A percentile compares a stretch with the other conserved stretches of the same genome.
Evolutionary conservation across 1,140 invertebrate species (phyloP).

Genomic region (Spodoptera frugiperda): DNA sequence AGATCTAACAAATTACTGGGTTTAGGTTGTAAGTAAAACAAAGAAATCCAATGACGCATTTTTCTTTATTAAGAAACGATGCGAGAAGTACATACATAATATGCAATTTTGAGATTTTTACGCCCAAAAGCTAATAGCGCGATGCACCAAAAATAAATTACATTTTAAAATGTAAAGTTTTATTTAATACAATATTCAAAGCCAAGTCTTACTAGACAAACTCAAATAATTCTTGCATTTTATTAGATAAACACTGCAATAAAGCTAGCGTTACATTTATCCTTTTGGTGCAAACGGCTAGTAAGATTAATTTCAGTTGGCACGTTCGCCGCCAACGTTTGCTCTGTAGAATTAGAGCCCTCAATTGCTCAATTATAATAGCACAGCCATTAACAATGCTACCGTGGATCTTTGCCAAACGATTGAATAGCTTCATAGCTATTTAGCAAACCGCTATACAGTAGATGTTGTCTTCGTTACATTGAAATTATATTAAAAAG

Average conservation of each 20-base stretch:
- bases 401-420: slow-evolving; percentile 65
- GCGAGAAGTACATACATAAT: slow-evolving; percentile 61
- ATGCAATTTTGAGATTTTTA: slow-evolving; percentile 69
- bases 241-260: slow-evolving; percentile 10
- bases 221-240: slow-evolving; percentile 5
- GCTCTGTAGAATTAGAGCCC: slow-evolving; percentile 59
- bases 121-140: slow-evolving; percentile 53
- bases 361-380: slow-evolving; percentile 64
- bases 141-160: slow-evolving; percentile 54
- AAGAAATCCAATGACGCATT: slow-evolving; percentile 55
- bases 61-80: slow-evolving; percentile 77
- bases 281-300: slow-evolving; percentile 52
- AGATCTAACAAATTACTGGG: no score
- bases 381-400: slow-evolving; percentile 77
- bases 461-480: slow-evolving; percentile 44
- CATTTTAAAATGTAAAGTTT: slow-evolving; percentile 39
- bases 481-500: slow-evolving; percentile 57
- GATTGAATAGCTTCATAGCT: slow-evolving; percentile 58
- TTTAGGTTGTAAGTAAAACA: slow-evolving; percentile 43
- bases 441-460: slow-evolving; percentile 49
- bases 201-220: slow-evolving; percentile 16
- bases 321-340: slow-evolving; percentile 50
- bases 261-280: slow-evolving; percentile 30
- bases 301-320: slow-evolving; percentile 52
- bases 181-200: slow-evolving; percentile 46